Evolutionary conservation across 2,888 invertebrate genomes (phyloP), one percentile per base, ranked within the genome.

Genomic region (Drosophila atripex): DNA sequence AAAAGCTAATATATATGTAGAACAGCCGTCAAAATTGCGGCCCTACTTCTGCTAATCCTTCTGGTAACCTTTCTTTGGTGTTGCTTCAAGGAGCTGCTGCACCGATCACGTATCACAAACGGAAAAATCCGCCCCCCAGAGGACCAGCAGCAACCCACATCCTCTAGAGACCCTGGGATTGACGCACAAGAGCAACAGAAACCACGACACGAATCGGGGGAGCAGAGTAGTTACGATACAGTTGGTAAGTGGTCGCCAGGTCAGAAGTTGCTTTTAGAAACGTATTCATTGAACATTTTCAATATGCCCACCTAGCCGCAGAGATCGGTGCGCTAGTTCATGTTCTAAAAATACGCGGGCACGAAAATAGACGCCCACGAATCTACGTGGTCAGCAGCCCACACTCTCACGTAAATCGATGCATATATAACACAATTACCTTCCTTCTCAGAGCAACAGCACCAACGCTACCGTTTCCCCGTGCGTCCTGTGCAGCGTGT

Each of bases 401-500:
- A 74, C 68, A 41, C 56, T 55, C 21, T 28, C 68, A 35, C 69
- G 23, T 75, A 51, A 23, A 14, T 45, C 11, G 18, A 28, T 25
- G 16, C 69, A 41, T 18, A 41, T 73, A 41, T 9, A 41, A 11
- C 39, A 9, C 9, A 64, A 66, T 78, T 53, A 45, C 52, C 14
- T 38, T 18, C 59, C 58, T 63, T 39, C 43, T 25, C 39, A 86
- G 80, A 86, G 61, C 88, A 85, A 66, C 90, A 90, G 73, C 90
- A 90, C 70, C 91, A 90, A 73, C 88, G 91, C 35, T 91, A 88
- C 72, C 91, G 91, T 71, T 91, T 90, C 76, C 91, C 91, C 3
- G 91, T 91, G 23, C 89, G 91, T 32, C 91, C 91, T 41, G 90
- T 91, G 73, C 91, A 91, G 49, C 78, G 91, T 43, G 84, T 86